Percentiles rank a stretch among this genome's conserved stretches.
phyloP scores from a whole-genome alignment of 2,888 invertebrate genomes.

The Aleiodes leptofemur region DNA sequence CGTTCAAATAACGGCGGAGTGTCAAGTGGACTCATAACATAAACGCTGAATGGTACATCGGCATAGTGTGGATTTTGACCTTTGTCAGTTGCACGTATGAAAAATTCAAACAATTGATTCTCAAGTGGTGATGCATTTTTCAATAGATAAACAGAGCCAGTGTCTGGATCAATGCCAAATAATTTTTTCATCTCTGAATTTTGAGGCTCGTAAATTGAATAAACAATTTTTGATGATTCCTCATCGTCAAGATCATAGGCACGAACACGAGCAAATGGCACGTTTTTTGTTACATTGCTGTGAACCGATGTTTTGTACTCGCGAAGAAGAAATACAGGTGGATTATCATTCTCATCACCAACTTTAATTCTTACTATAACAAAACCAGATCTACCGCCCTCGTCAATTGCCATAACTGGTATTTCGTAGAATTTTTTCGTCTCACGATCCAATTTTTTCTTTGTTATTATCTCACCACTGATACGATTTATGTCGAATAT shows the following conservation, averaged over 20 bases:
- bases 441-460: conserved; percentile 86
- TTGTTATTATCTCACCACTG: conserved; percentile 84
- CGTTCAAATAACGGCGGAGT: conserved; percentile 85
- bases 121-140: conserved; percentile 80
- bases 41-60: conserved; percentile 89
- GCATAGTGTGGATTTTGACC: conserved; percentile 86
- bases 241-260: conserved; percentile 90
- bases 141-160: conserved; percentile 84
- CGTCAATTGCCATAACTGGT: conserved; percentile 88
- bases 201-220: conserved; percentile 85
- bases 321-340: conserved; percentile 84
- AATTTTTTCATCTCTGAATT: conserved; percentile 79
- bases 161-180: conserved; percentile 85
- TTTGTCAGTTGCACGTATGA: conserved; percentile 90
- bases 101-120: conserved; percentile 89
- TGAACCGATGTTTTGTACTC: conserved; percentile 87
- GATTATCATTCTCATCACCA: conserved; percentile 89
- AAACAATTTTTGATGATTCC: conserved; percentile 83
- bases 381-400: conserved; percentile 86
- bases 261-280: conserved; percentile 80
- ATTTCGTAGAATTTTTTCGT: conserved; percentile 83
- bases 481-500: conserved; percentile 84
- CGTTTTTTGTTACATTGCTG: conserved; percentile 78
- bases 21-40: conserved; percentile 84
- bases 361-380: conserved; percentile 87